Evolutionary conservation across 2,888 invertebrate genomes (phyloP).

Genomic region (Periphyllus acericola): DNA sequence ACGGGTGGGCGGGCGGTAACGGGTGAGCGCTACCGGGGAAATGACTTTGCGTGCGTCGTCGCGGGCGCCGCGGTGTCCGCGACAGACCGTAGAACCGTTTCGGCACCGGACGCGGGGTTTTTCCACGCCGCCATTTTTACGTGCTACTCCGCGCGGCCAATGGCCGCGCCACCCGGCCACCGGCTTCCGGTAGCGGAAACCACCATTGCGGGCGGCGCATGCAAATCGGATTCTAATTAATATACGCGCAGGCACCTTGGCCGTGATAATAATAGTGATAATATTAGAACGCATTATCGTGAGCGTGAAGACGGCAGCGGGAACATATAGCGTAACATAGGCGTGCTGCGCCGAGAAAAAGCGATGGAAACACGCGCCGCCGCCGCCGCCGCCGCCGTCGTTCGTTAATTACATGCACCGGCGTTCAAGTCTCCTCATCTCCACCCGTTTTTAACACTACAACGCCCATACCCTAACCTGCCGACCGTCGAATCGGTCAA

Average conservation of each 20-base stretch:
- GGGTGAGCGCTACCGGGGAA: background rate
- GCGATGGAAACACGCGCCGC: background rate
- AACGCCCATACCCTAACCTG: slow-evolving; percentile 5
- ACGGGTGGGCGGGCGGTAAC: background rate
- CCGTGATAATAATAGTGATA: too few species aligned
- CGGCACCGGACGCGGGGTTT: slow-evolving; percentile 33
- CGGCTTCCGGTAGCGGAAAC: slow-evolving; percentile 45
- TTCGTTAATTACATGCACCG: slow-evolving; percentile 37
- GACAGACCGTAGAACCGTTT: slow-evolving; percentile 47
- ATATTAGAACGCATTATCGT: too few species aligned
- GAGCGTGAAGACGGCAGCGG: background rate
- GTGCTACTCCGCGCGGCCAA: slow-evolving; percentile 9
- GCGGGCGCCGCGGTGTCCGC: background rate
- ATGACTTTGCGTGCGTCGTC: slow-evolving; percentile 16
- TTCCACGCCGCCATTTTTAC: slow-evolving; percentile 33
- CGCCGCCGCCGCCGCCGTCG: background rate
- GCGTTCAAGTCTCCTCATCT: slow-evolving; percentile 53
- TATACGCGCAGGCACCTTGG: background rate
- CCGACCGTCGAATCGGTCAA: background rate
- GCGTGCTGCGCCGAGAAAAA: background rate
- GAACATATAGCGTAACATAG: too few species aligned
- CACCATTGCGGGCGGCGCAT: slow-evolving; percentile 34
- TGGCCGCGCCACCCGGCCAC: background rate
- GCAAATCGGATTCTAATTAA: slow-evolving; percentile 49
- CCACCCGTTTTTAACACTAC: slow-evolving; percentile 46